Percentiles rank a stretch among this genome's conserved stretches.
phyloP scores from a whole-genome alignment of 2,113 vertebrate genomes.

The Ceuthmochares aereus region DNA sequence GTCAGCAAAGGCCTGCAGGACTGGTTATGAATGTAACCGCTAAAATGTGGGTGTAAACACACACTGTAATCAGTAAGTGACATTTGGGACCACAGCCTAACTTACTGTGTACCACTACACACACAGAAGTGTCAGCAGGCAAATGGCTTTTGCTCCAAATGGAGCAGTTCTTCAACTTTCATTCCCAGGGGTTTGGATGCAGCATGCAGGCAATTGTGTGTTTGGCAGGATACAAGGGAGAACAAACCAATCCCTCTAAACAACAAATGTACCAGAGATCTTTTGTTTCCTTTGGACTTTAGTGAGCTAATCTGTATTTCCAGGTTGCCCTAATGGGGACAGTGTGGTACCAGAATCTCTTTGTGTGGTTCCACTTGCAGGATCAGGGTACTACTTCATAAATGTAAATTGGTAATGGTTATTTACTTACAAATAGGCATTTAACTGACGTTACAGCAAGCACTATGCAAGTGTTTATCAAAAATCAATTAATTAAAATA shows the following conservation, averaged over 20 bases:
- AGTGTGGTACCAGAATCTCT: background rate
- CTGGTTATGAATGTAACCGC: background rate
- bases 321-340: background rate
- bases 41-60: background rate
- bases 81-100: no score
- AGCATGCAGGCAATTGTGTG: no score
- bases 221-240: background rate
- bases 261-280: rapidly evolving
- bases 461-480: constrained; percentile 60
- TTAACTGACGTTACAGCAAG: constrained; percentile 70
- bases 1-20: background rate
- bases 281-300: background rate
- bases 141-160: background rate
- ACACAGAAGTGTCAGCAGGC: background rate
- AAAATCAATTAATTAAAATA: constrained; percentile 75
- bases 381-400: background rate
- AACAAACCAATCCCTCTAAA: background rate
- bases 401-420: constrained; percentile 56
- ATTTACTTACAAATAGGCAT: constrained; percentile 67
- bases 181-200: rapidly evolving
- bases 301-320: background rate
- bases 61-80: rapidly evolving
- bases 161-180: background rate
- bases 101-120: rapidly evolving
- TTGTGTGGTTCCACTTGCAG: background rate